phyloP scores from a whole-genome alignment of 2,888 invertebrate genomes.

The Cephus sareptanus region DNA sequence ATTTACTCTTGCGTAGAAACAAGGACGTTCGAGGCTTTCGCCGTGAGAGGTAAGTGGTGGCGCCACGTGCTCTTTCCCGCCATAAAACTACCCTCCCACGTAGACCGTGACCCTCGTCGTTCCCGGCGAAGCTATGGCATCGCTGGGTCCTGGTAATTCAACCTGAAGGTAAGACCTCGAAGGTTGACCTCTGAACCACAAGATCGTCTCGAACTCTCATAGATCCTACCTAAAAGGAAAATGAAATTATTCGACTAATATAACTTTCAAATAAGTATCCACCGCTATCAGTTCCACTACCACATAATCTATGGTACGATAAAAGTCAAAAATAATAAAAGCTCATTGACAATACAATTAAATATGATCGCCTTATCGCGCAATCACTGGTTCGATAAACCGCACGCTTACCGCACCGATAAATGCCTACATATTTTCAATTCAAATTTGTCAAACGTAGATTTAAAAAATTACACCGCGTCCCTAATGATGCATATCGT shows the following conservation, averaged over 20 bases:
- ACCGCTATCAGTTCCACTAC: too few species aligned
- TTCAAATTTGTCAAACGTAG: not conserved
- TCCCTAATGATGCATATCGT: not conserved
- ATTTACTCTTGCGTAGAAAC: slow-evolving; percentile 1
- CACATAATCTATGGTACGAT: too few species aligned
- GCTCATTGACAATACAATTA: too few species aligned
- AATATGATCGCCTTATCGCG: too few species aligned
- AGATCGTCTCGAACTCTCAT: slow-evolving; percentile 6
- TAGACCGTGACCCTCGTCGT: slow-evolving; percentile 32
- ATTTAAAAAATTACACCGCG: not conserved
- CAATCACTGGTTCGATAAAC: too few species aligned
- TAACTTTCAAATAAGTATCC: not conserved
- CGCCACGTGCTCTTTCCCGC: slow-evolving; percentile 37
- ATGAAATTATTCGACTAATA: not conserved
- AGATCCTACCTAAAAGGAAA: not conserved
- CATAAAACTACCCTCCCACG: slow-evolving; percentile 38
- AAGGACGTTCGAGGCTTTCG: not conserved
- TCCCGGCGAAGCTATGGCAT: slow-evolving; percentile 26
- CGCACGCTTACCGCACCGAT: too few species aligned
- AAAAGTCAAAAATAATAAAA: too few species aligned
- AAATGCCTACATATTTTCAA: too few species aligned
- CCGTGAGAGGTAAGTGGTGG: slow-evolving; percentile 20
- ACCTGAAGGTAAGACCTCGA: slow-evolving; percentile 15
- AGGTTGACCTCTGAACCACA: slow-evolving; percentile 17
- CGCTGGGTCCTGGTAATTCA: slow-evolving; percentile 10